Evolutionary conservation across 2,888 invertebrate genomes (phyloP).

Genomic region (Trileptium ribeirensis): DNA sequence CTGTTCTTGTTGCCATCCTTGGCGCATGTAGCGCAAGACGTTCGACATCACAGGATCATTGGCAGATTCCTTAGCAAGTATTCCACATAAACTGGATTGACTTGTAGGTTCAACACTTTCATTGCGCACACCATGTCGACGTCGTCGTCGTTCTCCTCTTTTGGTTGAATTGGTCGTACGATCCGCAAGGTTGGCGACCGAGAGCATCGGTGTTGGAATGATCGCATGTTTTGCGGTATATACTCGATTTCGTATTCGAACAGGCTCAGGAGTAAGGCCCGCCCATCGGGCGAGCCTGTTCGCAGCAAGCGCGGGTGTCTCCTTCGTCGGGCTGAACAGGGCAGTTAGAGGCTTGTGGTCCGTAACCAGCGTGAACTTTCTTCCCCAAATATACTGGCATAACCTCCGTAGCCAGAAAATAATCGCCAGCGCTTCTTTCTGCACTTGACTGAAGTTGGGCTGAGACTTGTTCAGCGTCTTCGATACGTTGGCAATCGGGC

Average conservation of each 20-base stretch:
- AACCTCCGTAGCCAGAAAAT: neutral
- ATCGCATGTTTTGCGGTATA: conserved; percentile 19
- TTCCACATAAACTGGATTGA: neutral
- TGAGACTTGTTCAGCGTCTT: neutral
- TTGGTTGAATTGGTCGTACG: conserved; percentile 15
- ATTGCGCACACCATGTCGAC: conserved; percentile 5
- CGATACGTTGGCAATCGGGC: neutral
- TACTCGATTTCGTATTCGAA: conserved; percentile 1
- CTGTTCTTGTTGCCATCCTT: neutral
- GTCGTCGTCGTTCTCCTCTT: conserved; percentile 22
- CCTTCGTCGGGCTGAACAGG: neutral
- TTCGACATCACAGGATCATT: neutral
- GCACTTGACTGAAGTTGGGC: neutral
- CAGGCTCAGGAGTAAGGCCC: conserved; percentile 15
- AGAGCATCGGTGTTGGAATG: conserved; percentile 32
- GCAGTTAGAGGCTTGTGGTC: neutral
- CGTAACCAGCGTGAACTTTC: neutral
- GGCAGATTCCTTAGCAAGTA: neutral
- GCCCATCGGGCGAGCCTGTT: neutral
- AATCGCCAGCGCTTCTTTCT: neutral
- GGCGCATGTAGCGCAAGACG: neutral
- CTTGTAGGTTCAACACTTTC: neutral
- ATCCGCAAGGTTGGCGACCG: conserved; percentile 26
- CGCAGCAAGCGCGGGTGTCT: neutral
- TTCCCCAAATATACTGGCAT: neutral